Conservation (phyloP, 2,113 vertebrate genomes). For the Zosterops pallidus region DNA sequence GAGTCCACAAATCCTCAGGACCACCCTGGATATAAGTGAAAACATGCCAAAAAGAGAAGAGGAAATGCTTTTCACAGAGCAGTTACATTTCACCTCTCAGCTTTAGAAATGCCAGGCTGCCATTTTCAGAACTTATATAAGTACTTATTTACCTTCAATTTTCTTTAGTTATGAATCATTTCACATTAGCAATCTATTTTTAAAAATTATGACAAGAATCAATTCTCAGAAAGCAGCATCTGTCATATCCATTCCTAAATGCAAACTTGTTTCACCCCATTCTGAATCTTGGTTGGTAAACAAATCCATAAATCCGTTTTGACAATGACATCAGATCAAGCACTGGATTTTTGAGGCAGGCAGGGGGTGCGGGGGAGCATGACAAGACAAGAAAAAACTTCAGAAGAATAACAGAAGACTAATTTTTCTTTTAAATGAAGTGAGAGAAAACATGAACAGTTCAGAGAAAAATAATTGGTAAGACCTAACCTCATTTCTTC, state of each 20-base stretch:
- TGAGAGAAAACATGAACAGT: background rate
- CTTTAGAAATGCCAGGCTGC: constrained; percentile 34
- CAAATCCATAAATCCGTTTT: constrained; percentile 49
- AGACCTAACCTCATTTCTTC: background rate
- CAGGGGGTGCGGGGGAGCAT: fast-evolving
- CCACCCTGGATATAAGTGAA: constrained; percentile 54
- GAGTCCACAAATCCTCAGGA: constrained; percentile 30
- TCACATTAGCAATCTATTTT: background rate
- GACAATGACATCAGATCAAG: background rate
- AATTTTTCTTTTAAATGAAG: background rate
- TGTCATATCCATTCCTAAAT: background rate
- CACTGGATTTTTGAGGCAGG: background rate
- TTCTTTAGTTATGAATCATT: background rate
- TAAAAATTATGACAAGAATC: background rate
- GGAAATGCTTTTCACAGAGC: constrained; percentile 43
- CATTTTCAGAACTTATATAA: background rate
- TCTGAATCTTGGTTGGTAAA: background rate
- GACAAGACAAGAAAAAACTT: background rate
- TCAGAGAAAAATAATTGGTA: background rate
- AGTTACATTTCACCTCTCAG: background rate
- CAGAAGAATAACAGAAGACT: background rate
- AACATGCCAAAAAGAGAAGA: constrained; percentile 29
- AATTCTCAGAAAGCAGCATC: background rate
- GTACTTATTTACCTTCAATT: background rate
- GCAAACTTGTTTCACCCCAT: constrained; percentile 16